These are phyloP conservation scores for Drosophila histrio DNA, from an alignment of 2,888 invertebrate genomes.

Conservation along the genomic window DNA sequence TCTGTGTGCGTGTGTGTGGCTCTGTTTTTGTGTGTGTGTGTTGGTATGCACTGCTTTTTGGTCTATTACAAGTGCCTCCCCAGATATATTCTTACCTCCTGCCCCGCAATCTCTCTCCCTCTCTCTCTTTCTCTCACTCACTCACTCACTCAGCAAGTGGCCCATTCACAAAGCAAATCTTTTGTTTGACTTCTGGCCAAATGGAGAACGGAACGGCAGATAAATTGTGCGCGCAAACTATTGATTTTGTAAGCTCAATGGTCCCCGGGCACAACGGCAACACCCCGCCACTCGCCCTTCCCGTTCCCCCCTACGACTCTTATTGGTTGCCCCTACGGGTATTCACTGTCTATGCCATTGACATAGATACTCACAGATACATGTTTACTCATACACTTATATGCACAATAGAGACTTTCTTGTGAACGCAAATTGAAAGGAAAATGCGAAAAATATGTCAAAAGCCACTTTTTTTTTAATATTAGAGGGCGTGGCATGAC, in stretches of 20 bases:
- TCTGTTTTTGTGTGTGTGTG: conserved; percentile 21
- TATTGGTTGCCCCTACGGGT: conserved; percentile 7
- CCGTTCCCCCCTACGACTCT: background rate
- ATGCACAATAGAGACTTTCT: conserved; percentile 49
- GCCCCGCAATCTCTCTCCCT: background rate
- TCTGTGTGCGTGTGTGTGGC: background rate
- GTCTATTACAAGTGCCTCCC: conserved; percentile 50
- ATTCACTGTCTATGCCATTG: conserved; percentile 68
- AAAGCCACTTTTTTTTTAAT: conserved; percentile 71
- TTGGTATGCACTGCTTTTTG: conserved; percentile 36
- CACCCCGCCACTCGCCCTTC: background rate
- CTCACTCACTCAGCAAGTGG: conserved; percentile 26
- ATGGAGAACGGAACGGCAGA: conserved; percentile 51
- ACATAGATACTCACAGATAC: conserved; percentile 58
- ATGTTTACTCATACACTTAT: conserved; percentile 5
- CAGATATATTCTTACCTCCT: background rate
- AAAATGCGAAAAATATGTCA: conserved; percentile 72
- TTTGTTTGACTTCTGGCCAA: conserved; percentile 65
- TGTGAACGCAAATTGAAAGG: conserved; percentile 65
- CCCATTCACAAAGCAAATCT: conserved; percentile 48
- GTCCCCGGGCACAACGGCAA: conserved; percentile 12
- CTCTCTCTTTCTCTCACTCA: background rate
- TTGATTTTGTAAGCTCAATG: conserved; percentile 59
- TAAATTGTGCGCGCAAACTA: conserved; percentile 66
- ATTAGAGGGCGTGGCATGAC: conserved; percentile 43